phyloP scores from a whole-genome alignment of 2,888 invertebrate genomes.

The Sinohyriopsis cumingii region DNA sequence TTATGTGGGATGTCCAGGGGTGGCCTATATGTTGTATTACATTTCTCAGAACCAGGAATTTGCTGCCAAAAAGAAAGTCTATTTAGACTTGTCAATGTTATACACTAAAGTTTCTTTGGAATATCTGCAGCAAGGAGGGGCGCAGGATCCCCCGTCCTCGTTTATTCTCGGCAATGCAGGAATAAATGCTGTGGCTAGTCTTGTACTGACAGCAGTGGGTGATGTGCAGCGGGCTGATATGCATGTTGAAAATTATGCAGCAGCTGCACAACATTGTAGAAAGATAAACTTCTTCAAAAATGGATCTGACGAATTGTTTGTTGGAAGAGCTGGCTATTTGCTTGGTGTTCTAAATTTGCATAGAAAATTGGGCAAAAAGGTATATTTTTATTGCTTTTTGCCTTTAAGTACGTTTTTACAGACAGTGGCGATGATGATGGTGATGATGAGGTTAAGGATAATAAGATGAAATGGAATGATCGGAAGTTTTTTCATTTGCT shows the following conservation, averaged over 20 bases:
- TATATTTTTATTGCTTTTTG: conserved; percentile 5
- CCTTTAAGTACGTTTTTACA: background rate
- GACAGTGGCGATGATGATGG: background rate
- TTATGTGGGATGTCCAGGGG: conserved; percentile 82
- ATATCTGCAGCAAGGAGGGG: conserved; percentile 60
- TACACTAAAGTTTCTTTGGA: conserved; percentile 79
- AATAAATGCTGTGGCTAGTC: conserved; percentile 80
- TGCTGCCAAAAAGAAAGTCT: conserved; percentile 57
- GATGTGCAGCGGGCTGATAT: conserved; percentile 31
- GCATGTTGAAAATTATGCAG: conserved; percentile 70
- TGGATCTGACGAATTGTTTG: conserved; percentile 86
- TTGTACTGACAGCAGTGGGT: conserved; percentile 72
- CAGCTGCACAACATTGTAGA: conserved; percentile 72
- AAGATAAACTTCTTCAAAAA: conserved; percentile 69
- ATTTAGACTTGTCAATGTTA: conserved; percentile 77
- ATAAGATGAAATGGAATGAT: no score
- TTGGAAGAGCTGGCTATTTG: conserved; percentile 88
- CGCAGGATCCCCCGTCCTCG: conserved; percentile 77
- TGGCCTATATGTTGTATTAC: conserved; percentile 84
- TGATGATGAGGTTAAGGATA: no score
- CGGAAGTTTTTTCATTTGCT: no score
- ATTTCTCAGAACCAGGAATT: conserved; percentile 76
- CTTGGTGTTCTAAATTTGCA: conserved; percentile 84
- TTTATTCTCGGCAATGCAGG: conserved; percentile 88
- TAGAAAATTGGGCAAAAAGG: conserved; percentile 58